Evolutionary conservation across 2,888 invertebrate genomes (phyloP).

Genomic region (Drosophila mettleri): DNA sequence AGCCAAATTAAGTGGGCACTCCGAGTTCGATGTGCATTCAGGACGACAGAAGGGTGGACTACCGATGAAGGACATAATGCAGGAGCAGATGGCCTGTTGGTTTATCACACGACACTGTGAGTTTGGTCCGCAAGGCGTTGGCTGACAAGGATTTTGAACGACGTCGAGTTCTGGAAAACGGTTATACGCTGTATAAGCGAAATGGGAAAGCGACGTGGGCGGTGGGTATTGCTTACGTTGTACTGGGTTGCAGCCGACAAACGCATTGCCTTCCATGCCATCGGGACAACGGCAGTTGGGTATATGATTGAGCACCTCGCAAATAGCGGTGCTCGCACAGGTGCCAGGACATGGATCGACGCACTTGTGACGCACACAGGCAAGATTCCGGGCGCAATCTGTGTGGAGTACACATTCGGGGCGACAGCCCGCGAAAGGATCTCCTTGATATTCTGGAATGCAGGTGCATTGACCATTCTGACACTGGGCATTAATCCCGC

Average conservation of each 20-base stretch:
- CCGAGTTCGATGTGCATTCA: conserved; percentile 90
- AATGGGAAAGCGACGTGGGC: not conserved
- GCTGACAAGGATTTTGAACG: conserved; percentile 86
- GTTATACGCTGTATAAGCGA: conserved; percentile 1
- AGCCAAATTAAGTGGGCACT: conserved; percentile 90
- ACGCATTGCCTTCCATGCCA: conserved; percentile 90
- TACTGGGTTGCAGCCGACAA: conserved; percentile 87
- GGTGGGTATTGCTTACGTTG: conserved; percentile 86
- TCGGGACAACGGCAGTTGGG: conserved; percentile 88
- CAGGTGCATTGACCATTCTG: conserved; percentile 89
- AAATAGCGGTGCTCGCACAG: conserved; percentile 89
- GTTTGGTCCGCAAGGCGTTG: conserved; percentile 93
- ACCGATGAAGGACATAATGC: conserved; percentile 88
- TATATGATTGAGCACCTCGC: conserved; percentile 91
- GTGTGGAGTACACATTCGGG: conserved; percentile 90
- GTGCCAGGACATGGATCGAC: conserved; percentile 90
- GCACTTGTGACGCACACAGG: conserved; percentile 90
- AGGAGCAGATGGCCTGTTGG: conserved; percentile 90
- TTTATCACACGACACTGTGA: conserved; percentile 91
- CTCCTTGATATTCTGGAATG: conserved; percentile 88
- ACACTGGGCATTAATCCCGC: conserved; percentile 90
- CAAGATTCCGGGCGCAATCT: conserved; percentile 88
- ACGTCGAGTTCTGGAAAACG: conserved; percentile 72
- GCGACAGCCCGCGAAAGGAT: conserved; percentile 89
- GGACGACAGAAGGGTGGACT: conserved; percentile 89